phyloP scores from a whole-genome alignment of 2,113 vertebrate genomes.

The Phainopepla nitens region DNA sequence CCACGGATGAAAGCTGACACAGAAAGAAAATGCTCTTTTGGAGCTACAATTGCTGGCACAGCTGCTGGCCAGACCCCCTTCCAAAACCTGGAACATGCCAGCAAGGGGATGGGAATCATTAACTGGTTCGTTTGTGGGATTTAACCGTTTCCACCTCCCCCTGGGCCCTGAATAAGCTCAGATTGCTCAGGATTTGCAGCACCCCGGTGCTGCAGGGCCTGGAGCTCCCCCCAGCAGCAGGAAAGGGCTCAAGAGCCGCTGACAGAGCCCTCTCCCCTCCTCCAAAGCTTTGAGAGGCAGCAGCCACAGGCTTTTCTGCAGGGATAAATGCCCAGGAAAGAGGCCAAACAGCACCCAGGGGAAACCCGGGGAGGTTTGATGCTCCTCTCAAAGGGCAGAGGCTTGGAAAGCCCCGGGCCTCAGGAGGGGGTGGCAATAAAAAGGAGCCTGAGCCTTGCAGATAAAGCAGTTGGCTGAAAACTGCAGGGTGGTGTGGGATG shows the following conservation, averaged over 20 bases:
- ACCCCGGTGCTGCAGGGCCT: background rate
- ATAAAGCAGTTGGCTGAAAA: background rate
- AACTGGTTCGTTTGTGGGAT: background rate
- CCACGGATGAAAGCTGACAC: background rate
- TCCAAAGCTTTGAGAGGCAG: background rate
- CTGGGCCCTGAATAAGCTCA: background rate
- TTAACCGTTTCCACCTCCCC: background rate
- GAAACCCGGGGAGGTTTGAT: background rate
- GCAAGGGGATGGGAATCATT: constrained; percentile 27
- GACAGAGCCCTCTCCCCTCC: background rate
- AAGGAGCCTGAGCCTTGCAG: background rate
- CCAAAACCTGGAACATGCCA: background rate
- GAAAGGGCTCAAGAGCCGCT: background rate
- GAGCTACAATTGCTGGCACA: constrained; percentile 31
- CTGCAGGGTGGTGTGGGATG: background rate
- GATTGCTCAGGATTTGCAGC: background rate
- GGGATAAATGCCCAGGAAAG: background rate
- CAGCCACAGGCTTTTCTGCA: background rate
- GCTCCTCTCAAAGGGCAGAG: background rate
- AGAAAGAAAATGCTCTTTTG: background rate
- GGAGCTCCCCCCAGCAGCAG: background rate
- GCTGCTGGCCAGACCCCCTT: constrained; percentile 30
- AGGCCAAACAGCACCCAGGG: background rate
- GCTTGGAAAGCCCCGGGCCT: background rate
- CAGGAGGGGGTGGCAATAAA: background rate